Base-by-base conservation (phyloP, 2,888 invertebrate genomes). In the Aleiodes leptofemur region DNA sequence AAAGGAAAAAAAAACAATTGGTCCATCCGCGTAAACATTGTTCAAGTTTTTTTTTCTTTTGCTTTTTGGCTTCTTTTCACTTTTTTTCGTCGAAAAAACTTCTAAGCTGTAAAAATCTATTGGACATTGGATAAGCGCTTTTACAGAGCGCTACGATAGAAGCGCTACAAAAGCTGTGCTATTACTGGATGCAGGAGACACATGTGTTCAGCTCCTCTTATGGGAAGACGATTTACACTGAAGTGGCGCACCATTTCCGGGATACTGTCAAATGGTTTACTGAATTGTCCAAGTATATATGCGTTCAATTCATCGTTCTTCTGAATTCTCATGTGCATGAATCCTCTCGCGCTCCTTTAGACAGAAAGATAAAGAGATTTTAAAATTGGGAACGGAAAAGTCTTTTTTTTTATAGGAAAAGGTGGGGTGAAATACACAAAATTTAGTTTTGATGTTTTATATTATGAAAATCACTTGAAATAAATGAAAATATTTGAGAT, bases 311-410 rank as follows among this genome's bases (percentile, higher is more conserved):
- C 93, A 13, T 91, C 90, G 85, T 94, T 93, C 83, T 94, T 94
- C 88, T 96, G 96, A 79, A 98, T 98, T 83, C 97, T 94, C 96
- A 98, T 97, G 90, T 98, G 98, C 96, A 98, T 98, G 86, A 97
- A 98, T 69, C 98, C 97, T 86, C 96, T 93, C 72, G 96, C 96
- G 87, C 98, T 97, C 90, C 98, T 98, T 34, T n/a, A 50, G 90
- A 23, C 43, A 91, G 90, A 61, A 23, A 78, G 51, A 55, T 11
- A 59, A 64, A 57, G 61, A 57, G n/a, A 23, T 5, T 34, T 55
- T 55, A n/a, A 73, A 68, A 43, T 57, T 5, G 23, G 23, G 6
- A 34, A 48, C 16, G 43, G n/a, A 72, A 31, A 29, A 64, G 31
- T 43, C 31, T 23, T 23, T 23, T 23, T 23, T 23, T n/a, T n/a